Evolutionary conservation across 2,113 vertebrate species (phyloP).

Genomic region (Grantiella picta): DNA sequence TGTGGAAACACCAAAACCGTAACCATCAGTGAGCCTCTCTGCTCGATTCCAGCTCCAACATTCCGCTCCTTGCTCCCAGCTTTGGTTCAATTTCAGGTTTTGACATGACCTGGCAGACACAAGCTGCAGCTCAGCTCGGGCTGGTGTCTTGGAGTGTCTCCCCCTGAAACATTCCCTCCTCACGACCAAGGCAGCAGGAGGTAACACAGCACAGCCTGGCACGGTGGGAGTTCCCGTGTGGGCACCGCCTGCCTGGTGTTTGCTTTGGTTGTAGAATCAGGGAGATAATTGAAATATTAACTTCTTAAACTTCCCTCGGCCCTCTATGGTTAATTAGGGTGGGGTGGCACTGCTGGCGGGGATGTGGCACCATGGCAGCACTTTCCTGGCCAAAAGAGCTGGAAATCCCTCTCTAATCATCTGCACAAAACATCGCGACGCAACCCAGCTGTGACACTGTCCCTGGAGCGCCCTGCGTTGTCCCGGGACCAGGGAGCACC

Average conservation of each 20-base stretch:
- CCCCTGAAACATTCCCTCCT: background rate
- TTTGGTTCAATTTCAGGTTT: background rate
- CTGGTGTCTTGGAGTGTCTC: background rate
- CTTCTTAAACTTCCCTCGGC: background rate
- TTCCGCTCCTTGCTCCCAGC: background rate
- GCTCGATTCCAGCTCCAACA: background rate
- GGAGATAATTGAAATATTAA: background rate
- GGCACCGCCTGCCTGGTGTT: background rate
- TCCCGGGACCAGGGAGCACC: background rate
- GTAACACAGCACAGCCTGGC: background rate
- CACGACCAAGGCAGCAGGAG: accelerated
- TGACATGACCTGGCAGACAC: background rate
- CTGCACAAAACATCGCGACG: background rate
- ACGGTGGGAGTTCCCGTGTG: background rate
- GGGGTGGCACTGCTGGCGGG: accelerated
- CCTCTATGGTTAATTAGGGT: background rate
- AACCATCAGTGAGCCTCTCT: background rate
- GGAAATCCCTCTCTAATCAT: conserved; percentile 38
- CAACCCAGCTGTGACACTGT: background rate
- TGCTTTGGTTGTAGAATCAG: background rate
- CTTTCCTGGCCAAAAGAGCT: background rate
- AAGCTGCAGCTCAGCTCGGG: background rate
- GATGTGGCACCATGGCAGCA: background rate
- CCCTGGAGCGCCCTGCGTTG: background rate
- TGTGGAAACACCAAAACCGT: background rate